Conservation (phyloP, 2,797 vertebrate species). For the Anniella stebbinsi region DNA sequence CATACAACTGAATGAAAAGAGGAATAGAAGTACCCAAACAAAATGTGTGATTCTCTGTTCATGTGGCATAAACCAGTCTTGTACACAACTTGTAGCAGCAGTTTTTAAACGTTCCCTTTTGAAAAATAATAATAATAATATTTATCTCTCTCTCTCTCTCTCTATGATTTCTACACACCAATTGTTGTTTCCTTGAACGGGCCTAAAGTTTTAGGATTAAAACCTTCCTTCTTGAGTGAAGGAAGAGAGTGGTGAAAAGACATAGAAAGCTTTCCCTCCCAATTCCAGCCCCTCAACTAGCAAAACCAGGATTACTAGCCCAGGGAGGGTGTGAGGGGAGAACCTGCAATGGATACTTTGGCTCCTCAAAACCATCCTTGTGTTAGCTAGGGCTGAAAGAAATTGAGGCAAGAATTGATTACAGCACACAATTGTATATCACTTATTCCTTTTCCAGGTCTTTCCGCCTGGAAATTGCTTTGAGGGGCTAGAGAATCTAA, state of each 20-base stretch:
- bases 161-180: slow-evolving; percentile 83
- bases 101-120: slow-evolving; percentile 88
- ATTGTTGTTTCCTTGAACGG: slow-evolving; percentile 82
- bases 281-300: not conserved
- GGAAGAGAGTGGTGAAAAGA: slow-evolving; percentile 50
- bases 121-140: slow-evolving; percentile 75
- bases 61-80: slow-evolving; percentile 86
- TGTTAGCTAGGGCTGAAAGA: not conserved
- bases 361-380: slow-evolving; percentile 2
- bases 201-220: slow-evolving; percentile 81
- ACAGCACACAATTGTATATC: not conserved
- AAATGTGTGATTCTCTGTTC: slow-evolving; percentile 87
- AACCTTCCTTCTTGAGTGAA: slow-evolving; percentile 80
- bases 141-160: slow-evolving; percentile 28
- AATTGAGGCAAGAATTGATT: slow-evolving; percentile 5
- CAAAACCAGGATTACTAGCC: not conserved
- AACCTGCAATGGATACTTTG: not conserved
- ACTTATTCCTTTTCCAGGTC: not conserved
- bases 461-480: not conserved
- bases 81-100: slow-evolving; percentile 88
- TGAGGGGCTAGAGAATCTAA: not conserved
- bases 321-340: not conserved
- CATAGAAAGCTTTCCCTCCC: not conserved
- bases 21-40: slow-evolving; percentile 88
- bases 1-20: slow-evolving; percentile 86